A percentile compares a stretch with the other conserved stretches of the same genome.
Conservation (phyloP, 2,797 vertebrate genomes). For the Sebastes steindachneri region DNA sequence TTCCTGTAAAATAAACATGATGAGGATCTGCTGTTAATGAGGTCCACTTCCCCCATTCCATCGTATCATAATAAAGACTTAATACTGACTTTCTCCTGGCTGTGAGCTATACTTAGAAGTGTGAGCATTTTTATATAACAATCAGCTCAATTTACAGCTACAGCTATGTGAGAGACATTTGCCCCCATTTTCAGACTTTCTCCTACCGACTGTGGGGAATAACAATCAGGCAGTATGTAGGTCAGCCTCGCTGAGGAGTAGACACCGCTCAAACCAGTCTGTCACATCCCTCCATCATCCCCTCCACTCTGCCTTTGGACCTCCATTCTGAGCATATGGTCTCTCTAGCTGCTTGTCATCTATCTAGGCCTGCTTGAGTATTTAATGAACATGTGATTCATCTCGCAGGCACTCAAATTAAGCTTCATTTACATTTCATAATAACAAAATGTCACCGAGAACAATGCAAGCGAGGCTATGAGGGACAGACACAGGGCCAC, state of each 20-base stretch:
- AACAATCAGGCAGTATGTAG: constrained; percentile 76
- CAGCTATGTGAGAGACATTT: neutral
- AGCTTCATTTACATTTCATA: constrained; percentile 41
- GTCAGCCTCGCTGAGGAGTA: constrained; percentile 64
- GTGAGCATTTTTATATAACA: neutral
- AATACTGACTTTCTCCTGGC: neutral
- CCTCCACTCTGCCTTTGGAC: constrained; percentile 44
- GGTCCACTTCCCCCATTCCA: neutral
- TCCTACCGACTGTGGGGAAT: constrained; percentile 54
- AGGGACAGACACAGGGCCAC: constrained; percentile 17
- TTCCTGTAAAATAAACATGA: constrained; percentile 33
- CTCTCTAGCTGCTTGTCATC: constrained; percentile 36
- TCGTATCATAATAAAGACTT: neutral
- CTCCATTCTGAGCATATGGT: constrained; percentile 52
- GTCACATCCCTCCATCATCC: constrained; percentile 46
- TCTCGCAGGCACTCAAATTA: constrained; percentile 7
- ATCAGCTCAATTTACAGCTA: neutral
- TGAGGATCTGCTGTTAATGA: constrained; percentile 31
- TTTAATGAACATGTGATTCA: constrained; percentile 46
- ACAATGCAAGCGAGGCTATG: neutral
- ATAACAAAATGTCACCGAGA: constrained; percentile 1
- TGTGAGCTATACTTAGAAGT: neutral
- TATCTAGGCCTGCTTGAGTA: constrained; percentile 33
- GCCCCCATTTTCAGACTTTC: constrained; percentile 19
- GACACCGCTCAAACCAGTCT: constrained; percentile 38